phyloP scores from a whole-genome alignment of 2,797 vertebrate species.

The Sebastes itinus region DNA sequence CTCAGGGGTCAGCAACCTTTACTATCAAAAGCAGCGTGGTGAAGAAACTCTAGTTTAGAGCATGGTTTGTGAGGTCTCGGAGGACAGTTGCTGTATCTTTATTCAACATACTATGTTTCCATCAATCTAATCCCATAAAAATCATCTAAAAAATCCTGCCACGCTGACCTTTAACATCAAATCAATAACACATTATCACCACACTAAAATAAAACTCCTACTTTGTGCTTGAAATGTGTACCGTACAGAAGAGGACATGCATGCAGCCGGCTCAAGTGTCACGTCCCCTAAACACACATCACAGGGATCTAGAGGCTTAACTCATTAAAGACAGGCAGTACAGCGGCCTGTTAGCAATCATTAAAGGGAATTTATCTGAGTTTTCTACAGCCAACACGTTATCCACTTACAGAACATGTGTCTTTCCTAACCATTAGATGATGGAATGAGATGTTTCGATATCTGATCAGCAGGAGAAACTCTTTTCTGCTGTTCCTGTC shows the following conservation, averaged over 20 bases:
- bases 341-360: not conserved
- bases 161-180: fast-evolving
- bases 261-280: not conserved
- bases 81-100: no score
- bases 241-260: no score
- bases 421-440: no score
- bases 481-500: not conserved
- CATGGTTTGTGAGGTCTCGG: no score
- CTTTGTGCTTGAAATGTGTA: no score
- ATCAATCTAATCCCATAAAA: not conserved
- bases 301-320: not conserved
- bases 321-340: not conserved
- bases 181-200: not conserved
- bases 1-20: no score
- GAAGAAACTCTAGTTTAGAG: no score
- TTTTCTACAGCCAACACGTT: not conserved
- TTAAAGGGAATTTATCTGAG: not conserved
- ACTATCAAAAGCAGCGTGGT: no score
- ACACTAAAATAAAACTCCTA: not conserved
- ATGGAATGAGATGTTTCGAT: no score
- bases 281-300: not conserved
- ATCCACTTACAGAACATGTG: not conserved
- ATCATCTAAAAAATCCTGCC: not conserved
- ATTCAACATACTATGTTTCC: no score
- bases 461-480: not conserved